Evolutionary conservation across 2,797 vertebrate genomes (phyloP), one percentile per base, ranked within the genome.

Genomic region (Cynodonichthys magdalenae): DNA sequence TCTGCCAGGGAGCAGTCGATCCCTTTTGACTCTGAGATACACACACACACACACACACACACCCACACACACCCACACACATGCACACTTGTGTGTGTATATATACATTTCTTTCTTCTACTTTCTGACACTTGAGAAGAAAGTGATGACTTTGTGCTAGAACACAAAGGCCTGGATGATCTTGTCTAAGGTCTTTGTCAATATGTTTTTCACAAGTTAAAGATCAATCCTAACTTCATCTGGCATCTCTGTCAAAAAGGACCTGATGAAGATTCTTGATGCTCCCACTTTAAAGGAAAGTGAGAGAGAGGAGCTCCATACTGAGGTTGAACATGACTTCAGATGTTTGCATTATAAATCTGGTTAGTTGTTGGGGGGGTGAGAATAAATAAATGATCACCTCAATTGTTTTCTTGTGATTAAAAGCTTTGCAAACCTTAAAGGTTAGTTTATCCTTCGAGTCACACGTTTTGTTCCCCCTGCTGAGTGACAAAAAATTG

Each of bases 141-240:
- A 58, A 57, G 15, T 28, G 15, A 1, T 47, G 67, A 71, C 74
- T 80, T 78, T 69, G 59, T 69, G 5, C 29, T 24, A n/a, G 51
- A 69, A 70, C 75, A 54, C 27, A 57, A 29, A 74, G 54, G 65
- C 56, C 1, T 24, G 64, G 44, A 58, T 54, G 59, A 71, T 50
- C 66, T 66, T 36, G 47, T 84, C 57, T 73, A 52, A 47, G 44
- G 48, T 70, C 27, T 76, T 79, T 82, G 78, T 87, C 81, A 34
- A 53, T 71, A 34, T 71, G 69, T 71, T 82, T 82, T 81, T 80
- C 61, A 52, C 48, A 53, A 53, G 17, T 48, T 60, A 42, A 57
- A 59, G 69, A 89, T 91, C 83, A 85, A 84, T 82, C 82, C 74
- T 84, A 79, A 85, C 70, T 67, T 71, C 34, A 71, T 86, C 69